Evolutionary conservation across 2,113 vertebrate genomes (phyloP), one percentile per base, ranked within the genome.

Genomic region (Athene noctua): DNA sequence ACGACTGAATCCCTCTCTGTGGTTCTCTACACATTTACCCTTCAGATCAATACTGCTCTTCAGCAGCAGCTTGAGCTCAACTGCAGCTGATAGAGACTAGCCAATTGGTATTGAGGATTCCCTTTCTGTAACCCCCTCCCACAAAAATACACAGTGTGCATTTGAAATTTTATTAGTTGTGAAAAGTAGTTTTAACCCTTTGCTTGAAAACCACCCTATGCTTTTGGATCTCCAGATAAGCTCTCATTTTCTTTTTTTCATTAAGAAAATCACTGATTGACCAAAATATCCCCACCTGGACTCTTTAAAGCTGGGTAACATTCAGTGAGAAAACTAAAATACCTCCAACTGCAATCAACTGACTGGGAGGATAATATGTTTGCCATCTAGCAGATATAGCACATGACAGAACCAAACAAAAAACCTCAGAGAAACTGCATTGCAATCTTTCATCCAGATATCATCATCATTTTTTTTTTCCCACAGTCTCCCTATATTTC

Each of bases 101-200:
- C 98, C 98, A 98, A 98, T 98, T 96, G 97, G 92, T 97, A 85
- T 46, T 6, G 96, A 97, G 98, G 95, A 93, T 96, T 97, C 97
- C 97, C 94, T 94, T 49, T 32, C 95, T 59, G 93, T 54, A 97
- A 75, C 97, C 97, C 96, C 98, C 97, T 97, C 98, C 94, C 97
- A 96, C 97, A 96, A 94, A 97, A 97, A 97, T 72, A 93, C 97
- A 94, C 97, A 21, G 95, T 68, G 80, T 96, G 97, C 92, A 91
- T 95, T 8, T 72, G 84, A 96, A 97, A 97, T 95, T 49, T 40
- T 94, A 16, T 15, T 51, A 98, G 95, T 98, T 97, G 92, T 27
- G 95, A 93, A 97, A 98, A 98, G 96, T 98, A 95, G 84, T 91
- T 90, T 94, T 97, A 97, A 97, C 94, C 95, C 94, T n/a, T 83